Base-by-base conservation (phyloP, 2,797 vertebrate species). In the Poliocrania exsul region DNA sequence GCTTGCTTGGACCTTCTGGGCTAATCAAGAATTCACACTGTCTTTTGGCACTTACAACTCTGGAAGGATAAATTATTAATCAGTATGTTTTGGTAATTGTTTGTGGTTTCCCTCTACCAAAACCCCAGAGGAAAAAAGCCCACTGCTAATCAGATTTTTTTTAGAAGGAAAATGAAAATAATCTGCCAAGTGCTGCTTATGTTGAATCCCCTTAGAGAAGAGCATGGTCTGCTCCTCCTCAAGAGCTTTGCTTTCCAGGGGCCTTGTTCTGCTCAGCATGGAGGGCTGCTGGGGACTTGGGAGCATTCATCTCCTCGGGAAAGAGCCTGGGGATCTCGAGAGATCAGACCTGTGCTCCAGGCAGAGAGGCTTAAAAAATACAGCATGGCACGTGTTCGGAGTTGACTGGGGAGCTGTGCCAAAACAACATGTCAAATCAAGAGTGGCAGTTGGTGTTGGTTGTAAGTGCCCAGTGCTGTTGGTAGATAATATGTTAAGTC, bases 21-120 rank as follows among this genome's bases (percentile, higher is more conserved):
- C 13, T 80, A 86, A 85, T 83, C 42, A 81, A 38, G 67, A 81
- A 88, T 86, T 91, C 47, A 16, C 66, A 21, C 19, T 53, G n/a
- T 81, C 31, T 88, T 91, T 86, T 93, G 92, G 54, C 77, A 81
- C 51, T 83, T 17, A 11, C 1, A 29, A 62, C 24, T 65, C 64
- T 79, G 56, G 51, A 90, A 75, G 26, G 72, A 70, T 92, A 75
- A 51, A 73, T 92, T 91, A 91, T 94, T 93, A 69, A 94, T 91
- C 73, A 40, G 33, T 33, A 20, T 86, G 28, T 90, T 96, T 93
- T 93, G 85, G 80, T 92, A 86, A 91, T 93, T 93, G 57, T 89
- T 91, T 89, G 71, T 95, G 66, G 87, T 64, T 91, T 91, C 62
- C 23, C 38, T 81, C 88, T 86, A 86, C 90, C 85, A 80, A 86